Evolutionary conservation across 2,797 vertebrate species (phyloP).

Genomic region (Scomberomorus guttatus): DNA sequence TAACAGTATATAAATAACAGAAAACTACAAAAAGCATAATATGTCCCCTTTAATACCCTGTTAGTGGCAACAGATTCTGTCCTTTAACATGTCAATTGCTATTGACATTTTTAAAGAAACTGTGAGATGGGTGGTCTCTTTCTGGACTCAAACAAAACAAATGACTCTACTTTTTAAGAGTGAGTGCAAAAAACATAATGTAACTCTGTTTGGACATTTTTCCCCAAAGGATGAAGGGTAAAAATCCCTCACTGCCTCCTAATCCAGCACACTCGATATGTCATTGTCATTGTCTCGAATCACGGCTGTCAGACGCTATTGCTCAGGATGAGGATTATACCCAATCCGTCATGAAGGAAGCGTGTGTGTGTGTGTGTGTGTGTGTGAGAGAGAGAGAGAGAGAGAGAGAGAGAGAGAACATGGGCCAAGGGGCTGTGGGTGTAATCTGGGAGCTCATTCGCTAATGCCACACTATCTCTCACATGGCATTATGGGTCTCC

Average conservation of each 20-base stretch:
- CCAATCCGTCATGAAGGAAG: constrained; percentile 69
- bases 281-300: constrained; percentile 66
- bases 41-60: not conserved
- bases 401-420: not conserved
- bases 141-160: not conserved
- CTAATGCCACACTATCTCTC: constrained; percentile 66
- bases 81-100: not conserved
- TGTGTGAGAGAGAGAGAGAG: too few relatives aligned
- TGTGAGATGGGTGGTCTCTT: too few relatives aligned
- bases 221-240: constrained; percentile 22
- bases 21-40: too few relatives aligned
- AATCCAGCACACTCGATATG: constrained; percentile 66
- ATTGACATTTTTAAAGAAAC: not conserved
- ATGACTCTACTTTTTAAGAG: not conserved
- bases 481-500: constrained; percentile 67
- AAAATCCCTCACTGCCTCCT: constrained; percentile 50
- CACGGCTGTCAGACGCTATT: constrained; percentile 55
- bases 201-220: constrained; percentile 34
- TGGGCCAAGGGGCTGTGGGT: constrained; percentile 56
- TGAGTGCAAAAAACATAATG: constrained; percentile 18
- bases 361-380: constrained; percentile 31
- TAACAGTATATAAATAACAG: too few relatives aligned
- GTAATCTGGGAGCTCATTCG: constrained; percentile 75
- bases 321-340: constrained; percentile 75
- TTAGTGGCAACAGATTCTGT: not conserved